Evolutionary conservation across 2,888 invertebrate genomes (phyloP), one percentile per base, ranked within the genome.

Genomic region (Microctonus brassicae): DNA sequence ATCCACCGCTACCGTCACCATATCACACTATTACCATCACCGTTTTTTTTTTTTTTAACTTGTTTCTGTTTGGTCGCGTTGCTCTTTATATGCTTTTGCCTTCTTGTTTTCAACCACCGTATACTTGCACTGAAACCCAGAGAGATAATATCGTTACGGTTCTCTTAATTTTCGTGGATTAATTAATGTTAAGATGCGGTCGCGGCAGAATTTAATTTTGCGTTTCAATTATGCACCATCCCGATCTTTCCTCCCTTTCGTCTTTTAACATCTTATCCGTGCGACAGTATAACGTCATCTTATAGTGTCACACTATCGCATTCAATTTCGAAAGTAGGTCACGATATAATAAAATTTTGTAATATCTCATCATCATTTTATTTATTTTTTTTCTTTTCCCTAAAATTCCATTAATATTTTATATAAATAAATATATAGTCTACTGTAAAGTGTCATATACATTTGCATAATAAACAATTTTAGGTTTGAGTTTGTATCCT

Each of bases 181-280:
- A 80, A 79, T 80, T 78, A 79, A 79, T 72, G 76, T 66, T 70
- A 67, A 75, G 73, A 73, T 68, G 63, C 67, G 61, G 72, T 67
- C 52, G 72, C 64, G 58, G 69, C 72, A 73, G 60, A 80, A 76
- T 78, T 77, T 76, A 72, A 78, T 76, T 80, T 62, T 66, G 36
- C 69, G 73, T 77, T 79, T 77, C 78, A 80, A 79, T 80, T 78
- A 76, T 72, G 47, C 62, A 58, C 29, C 42, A 66, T 71, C 53
- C 39, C 39, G 24, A 47, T 17, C 47, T n/a, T 17, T 17, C 7
- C 17, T 4, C 17, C 10, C 47, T 5, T n/a, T n/a, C 47, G 17
- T 47, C 17, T 47, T 39, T 47, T 20, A 47, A 47, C 47, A n/a
- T 47, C 47, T 17, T n/a, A 7, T 17, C 47, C 6, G 20, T 36